Percentiles rank a stretch among this genome's conserved stretches.
Evolutionary conservation across 2,113 vertebrate species (phyloP).

Genomic region (Oncorhynchus masou): DNA sequence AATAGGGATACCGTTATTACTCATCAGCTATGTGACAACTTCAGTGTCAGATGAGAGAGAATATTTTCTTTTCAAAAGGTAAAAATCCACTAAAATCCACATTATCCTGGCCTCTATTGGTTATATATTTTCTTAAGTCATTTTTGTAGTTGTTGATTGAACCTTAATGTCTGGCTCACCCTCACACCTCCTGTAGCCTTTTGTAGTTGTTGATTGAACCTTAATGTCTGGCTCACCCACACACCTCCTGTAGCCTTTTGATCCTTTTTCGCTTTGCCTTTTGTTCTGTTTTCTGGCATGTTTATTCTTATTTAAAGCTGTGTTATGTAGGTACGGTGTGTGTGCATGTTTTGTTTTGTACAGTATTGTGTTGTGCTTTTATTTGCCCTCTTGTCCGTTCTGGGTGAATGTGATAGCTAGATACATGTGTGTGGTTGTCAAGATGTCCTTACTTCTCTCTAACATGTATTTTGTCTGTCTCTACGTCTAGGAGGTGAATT

Average conservation of each 20-base stretch:
- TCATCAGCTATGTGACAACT: no score
- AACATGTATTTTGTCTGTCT: constrained; percentile 70
- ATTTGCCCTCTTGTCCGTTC: neutral
- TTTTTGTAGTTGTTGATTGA: neutral
- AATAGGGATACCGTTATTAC: no score
- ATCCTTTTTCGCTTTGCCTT: constrained; percentile 2
- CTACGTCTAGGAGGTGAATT: constrained; percentile 96
- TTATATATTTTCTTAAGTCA: no score
- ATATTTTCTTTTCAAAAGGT: no score
- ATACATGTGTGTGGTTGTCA: neutral
- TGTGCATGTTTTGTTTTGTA: constrained; percentile 7
- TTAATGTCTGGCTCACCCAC: no score
- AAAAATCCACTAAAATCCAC: no score
- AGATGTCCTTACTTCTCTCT: constrained; percentile 25
- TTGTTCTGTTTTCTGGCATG: neutral
- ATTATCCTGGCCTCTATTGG: no score
- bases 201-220: no score
- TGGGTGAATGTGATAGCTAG: neutral
- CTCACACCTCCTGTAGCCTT: no score
- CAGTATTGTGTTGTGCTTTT: constrained; percentile 6
- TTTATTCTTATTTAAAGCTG: neutral
- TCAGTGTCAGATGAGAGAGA: no score
- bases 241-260: no score
- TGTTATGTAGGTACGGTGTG: neutral
- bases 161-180: no score